Base-by-base conservation (phyloP, 2,113 vertebrate genomes). In the Pristiophorus japonicus region DNA sequence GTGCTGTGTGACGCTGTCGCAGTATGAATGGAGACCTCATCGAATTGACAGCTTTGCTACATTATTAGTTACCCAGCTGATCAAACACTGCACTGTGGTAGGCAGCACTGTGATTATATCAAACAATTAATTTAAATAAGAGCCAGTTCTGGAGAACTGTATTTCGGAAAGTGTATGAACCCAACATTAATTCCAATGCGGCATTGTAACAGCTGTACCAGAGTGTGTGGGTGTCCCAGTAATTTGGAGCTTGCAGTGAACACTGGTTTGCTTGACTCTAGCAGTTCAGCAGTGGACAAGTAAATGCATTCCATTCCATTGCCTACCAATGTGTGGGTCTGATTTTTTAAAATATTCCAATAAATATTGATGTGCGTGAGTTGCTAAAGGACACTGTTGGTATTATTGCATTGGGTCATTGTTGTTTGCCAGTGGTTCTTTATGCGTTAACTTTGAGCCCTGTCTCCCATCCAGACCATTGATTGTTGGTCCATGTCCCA, bases 181-280 rank as follows among this genome's bases (percentile, higher is more conserved):
- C 91, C 11, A 66, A 66, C 62, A 93, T 93, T 93, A 88, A 30
- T 55, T 92, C n/a, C 38, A 92, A 92, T 63, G 88, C 18, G 12
- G 88, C 59, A 92, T 92, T 92, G 88, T 92, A 94, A 94, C 93
- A 70, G 65, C 45, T 65, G 62, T 38, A 70, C 12, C 38, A 94
- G 65, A 55, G 51, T 51, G 93, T 70, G 93, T 94, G 93, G 93
- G 93, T 70, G 93, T 94, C 66, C 66, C 66, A 70, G 93, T 47
- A 47, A 67, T 73, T 94, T 30, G 42, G 88, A 70, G 42, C 18
- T 67, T 42, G 65, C 24, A 45, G 45, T 51, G 45, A 94, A 94
- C 42, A 94, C 63, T 66, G 92, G 38, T 30, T 70, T 70, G 65
- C 92, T 45, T 45, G 65, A 94, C 92, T 24, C 70, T 42, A 34